Evolutionary conservation across 2,888 invertebrate genomes (phyloP).

Genomic region (Rhagonycha fulva): DNA sequence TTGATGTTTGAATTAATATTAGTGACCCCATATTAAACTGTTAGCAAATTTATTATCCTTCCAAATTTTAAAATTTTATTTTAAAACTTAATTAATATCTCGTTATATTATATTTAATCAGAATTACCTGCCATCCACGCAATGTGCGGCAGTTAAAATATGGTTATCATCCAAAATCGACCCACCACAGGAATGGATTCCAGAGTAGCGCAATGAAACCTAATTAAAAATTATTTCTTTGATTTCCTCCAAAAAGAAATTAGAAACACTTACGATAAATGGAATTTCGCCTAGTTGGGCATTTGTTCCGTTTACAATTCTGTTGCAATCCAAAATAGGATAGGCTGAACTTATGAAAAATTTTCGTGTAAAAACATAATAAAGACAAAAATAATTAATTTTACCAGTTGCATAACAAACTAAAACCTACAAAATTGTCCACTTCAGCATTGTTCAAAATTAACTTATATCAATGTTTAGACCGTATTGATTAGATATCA

Average conservation of each 20-base stretch:
- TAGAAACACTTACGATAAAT: slow-evolving; percentile 31
- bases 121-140: slow-evolving; percentile 11
- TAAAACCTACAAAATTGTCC: background rate
- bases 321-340: background rate
- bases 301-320: slow-evolving; percentile 33
- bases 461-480: no score
- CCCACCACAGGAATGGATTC: slow-evolving; percentile 28
- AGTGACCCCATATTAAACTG: slow-evolving; percentile 31
- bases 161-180: slow-evolving; percentile 29
- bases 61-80: background rate
- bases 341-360: slow-evolving; percentile 20
- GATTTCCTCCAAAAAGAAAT: background rate
- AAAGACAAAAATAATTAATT: background rate
- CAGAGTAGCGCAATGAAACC: slow-evolving; percentile 14
- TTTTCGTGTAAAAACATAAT: no score
- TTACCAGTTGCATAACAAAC: background rate
- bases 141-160: slow-evolving; percentile 34
- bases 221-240: slow-evolving; percentile 7
- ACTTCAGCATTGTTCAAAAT: background rate
- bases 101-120: background rate
- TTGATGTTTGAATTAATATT: slow-evolving; percentile 15
- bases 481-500: no score
- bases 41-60: background rate
- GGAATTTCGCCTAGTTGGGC: slow-evolving; percentile 34
- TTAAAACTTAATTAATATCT: background rate